These are phyloP conservation scores for Mesocricetus auratus DNA, from an alignment of 2,113 vertebrate genomes.

Conservation along the genomic window DNA sequence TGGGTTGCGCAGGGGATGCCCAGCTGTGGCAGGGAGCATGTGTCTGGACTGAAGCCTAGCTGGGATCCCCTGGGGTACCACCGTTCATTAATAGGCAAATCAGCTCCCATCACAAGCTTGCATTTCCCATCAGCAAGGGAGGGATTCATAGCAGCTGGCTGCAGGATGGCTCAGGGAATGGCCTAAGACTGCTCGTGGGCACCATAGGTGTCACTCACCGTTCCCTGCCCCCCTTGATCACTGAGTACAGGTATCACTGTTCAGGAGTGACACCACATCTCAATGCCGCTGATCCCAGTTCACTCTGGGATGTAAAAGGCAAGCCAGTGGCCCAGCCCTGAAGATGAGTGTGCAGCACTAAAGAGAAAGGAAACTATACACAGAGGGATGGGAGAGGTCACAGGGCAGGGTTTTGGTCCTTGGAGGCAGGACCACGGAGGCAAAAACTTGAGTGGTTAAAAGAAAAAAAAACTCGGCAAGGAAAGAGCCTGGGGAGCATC, in stretches of 20 bases:
- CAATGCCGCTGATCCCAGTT: neutral
- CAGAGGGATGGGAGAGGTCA: neutral
- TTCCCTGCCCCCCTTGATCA: neutral
- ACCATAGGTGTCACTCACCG: neutral
- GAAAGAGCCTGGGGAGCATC: neutral
- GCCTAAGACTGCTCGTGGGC: neutral
- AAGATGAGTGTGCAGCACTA: neutral
- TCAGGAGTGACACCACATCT: neutral
- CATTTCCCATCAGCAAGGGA: neutral
- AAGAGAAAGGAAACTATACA: too few relatives aligned
- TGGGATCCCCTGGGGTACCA: neutral
- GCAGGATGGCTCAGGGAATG: neutral
- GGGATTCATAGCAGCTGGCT: neutral
- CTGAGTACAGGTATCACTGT: too few relatives aligned
- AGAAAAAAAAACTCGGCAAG: neutral
- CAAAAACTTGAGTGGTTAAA: neutral
- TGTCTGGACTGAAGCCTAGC: neutral
- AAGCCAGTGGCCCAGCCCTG: rapidly evolving
- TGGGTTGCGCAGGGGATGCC: neutral
- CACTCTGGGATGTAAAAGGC: neutral
- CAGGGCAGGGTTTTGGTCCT: neutral
- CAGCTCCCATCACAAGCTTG: neutral
- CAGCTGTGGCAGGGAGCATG: rapidly evolving
- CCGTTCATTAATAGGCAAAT: neutral
- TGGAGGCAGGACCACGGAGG: neutral